Conservation (phyloP, 2,888 invertebrate genomes). For the Priocnemis perturbator region DNA sequence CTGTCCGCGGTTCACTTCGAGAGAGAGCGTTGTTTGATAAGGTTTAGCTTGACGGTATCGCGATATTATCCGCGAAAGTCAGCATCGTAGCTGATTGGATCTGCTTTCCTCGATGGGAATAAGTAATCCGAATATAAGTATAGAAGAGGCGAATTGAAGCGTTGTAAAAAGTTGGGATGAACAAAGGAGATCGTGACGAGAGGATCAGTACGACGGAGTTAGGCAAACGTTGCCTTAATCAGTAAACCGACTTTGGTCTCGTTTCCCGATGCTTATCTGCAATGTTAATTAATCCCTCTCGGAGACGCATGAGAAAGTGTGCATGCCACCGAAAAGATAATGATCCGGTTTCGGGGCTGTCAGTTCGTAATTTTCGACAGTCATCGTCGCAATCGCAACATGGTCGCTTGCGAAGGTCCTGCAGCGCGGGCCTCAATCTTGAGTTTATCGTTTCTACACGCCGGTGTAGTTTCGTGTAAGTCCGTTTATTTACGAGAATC, state of each 20-base stretch:
- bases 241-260: conserved; percentile 40
- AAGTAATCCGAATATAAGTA: neutral
- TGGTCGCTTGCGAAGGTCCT: conserved; percentile 6
- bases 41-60: neutral
- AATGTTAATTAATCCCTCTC: conserved; percentile 56
- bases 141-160: neutral
- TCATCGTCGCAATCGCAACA: conserved; percentile 47
- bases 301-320: conserved; percentile 55
- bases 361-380: conserved; percentile 48
- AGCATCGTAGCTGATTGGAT: neutral
- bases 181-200: neutral
- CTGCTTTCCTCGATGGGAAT: neutral
- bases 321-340: conserved; percentile 50
- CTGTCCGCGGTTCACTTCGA: no score
- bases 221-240: conserved; percentile 22
- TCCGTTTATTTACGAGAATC: no score
- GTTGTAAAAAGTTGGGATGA: neutral
- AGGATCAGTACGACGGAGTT: conserved; percentile 6
- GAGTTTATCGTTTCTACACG: no score
- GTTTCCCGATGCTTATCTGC: conserved; percentile 48
- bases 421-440: neutral
- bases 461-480: no score
- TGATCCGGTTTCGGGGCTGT: conserved; percentile 57
- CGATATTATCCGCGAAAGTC: neutral
- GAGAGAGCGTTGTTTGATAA: conserved; percentile 9